These are phyloP conservation scores for Melopsittacus undulatus DNA, from an alignment of 2,797 vertebrate species.

Conservation along the genomic window DNA sequence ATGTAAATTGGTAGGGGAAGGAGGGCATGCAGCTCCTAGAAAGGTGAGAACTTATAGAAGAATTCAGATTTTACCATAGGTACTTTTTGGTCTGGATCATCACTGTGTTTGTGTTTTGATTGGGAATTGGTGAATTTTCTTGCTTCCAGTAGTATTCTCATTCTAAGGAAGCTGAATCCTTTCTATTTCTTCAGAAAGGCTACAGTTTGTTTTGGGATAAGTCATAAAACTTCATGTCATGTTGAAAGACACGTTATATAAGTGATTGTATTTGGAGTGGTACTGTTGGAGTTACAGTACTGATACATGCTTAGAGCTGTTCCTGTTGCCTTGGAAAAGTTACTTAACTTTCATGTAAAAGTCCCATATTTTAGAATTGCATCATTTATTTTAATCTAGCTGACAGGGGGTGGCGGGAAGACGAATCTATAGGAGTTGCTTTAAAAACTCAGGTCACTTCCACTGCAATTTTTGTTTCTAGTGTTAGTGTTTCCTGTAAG, in stretches of 20 bases:
- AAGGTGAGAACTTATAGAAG: not conserved
- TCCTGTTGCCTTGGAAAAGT: conserved; percentile 32
- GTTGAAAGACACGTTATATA: not conserved
- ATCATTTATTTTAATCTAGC: conserved; percentile 63
- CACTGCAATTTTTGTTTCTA: conserved; percentile 51
- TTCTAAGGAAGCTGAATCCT: not conserved
- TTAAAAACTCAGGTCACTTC: conserved; percentile 50
- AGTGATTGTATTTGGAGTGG: not conserved
- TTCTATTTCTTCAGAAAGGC: not conserved
- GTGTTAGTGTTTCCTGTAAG: conserved; percentile 18
- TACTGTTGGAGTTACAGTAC: not conserved
- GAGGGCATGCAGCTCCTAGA: not conserved
- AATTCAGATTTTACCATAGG: not conserved
- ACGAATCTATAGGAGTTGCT: not conserved
- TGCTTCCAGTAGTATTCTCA: not conserved
- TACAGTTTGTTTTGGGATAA: not conserved
- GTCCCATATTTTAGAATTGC: conserved; percentile 43
- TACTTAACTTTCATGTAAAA: conserved; percentile 26
- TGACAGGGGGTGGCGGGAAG: not conserved
- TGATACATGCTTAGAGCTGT: not conserved
- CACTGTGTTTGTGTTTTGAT: not conserved
- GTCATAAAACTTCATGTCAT: not conserved
- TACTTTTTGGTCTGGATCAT: not conserved
- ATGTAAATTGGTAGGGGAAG: not conserved
- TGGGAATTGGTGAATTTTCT: not conserved